These are phyloP conservation scores for Melieria omissa DNA, from an alignment of 2,888 invertebrate genomes.

Conservation along the genomic window DNA sequence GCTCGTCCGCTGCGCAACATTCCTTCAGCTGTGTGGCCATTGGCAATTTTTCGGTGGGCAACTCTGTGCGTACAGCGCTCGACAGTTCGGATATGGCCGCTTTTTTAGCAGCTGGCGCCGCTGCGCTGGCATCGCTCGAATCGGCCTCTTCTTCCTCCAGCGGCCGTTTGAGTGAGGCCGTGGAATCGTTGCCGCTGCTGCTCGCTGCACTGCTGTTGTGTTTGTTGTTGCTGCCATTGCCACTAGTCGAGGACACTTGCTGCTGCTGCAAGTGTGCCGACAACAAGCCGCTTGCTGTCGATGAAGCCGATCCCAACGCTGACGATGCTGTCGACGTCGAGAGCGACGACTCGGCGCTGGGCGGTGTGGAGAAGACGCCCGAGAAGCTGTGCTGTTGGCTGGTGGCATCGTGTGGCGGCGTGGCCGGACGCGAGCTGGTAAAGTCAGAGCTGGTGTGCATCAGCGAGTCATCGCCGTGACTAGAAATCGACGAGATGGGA, in stretches of 20 bases:
- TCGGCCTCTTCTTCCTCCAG: constrained; percentile 54
- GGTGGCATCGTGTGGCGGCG: constrained; percentile 68
- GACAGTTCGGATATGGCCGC: constrained; percentile 35
- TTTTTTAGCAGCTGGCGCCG: constrained; percentile 56
- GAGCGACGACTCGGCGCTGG: constrained; percentile 71
- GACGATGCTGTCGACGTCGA: constrained; percentile 2
- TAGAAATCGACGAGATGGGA: constrained; percentile 73
- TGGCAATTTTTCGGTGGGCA: too few relatives aligned
- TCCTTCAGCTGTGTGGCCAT: constrained; percentile 14
- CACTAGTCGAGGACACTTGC: constrained; percentile 60
- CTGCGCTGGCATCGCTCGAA: constrained; percentile 55
- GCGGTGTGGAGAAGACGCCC: constrained; percentile 68
- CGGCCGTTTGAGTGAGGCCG: constrained; percentile 47
- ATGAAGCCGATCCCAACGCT: background rate
- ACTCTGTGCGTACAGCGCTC: too few relatives aligned
- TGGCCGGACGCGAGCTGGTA: constrained; percentile 68
- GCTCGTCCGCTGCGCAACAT: constrained; percentile 52
- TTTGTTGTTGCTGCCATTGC: constrained; percentile 45
- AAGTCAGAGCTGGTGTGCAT: constrained; percentile 67
- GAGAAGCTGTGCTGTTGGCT: constrained; percentile 50
- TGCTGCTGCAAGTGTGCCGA: constrained; percentile 60
- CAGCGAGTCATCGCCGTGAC: constrained; percentile 73
- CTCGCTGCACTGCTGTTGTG: constrained; percentile 57
- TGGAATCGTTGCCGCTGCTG: constrained; percentile 45
- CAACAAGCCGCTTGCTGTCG: constrained; percentile 51